Percentiles rank a stretch among this genome's conserved stretches.
Evolutionary conservation across 2,797 vertebrate genomes (phyloP).

Genomic region (Sebastes paucispinis): DNA sequence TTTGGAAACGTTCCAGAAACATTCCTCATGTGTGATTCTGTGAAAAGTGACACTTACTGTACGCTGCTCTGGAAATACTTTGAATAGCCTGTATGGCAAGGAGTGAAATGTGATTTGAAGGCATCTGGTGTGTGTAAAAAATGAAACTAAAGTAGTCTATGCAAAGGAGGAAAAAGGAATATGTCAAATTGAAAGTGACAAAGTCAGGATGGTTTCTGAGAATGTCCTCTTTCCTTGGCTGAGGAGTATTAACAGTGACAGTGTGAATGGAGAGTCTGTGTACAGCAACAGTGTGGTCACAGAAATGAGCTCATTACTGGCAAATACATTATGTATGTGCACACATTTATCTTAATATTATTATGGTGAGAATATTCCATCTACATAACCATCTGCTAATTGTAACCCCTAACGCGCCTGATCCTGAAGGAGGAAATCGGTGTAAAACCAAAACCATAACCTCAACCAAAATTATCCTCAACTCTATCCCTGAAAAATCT

Average conservation of each 20-base stretch:
- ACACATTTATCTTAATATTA: conserved; percentile 37
- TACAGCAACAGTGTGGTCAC: conserved; percentile 54
- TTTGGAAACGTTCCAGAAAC: conserved; percentile 51
- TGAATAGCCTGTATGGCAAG: conserved; percentile 32
- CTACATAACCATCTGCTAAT: conserved; percentile 51
- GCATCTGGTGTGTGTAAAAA: conserved; percentile 55
- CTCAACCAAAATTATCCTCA: conserved; percentile 50
- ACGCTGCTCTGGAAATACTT: conserved; percentile 21
- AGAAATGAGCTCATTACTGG: conserved; percentile 74
- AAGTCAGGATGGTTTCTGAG: conserved; percentile 61
- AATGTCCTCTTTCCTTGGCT: conserved; percentile 43
- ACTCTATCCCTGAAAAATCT: conserved; percentile 31
- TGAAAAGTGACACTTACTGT: conserved; percentile 40
- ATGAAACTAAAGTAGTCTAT: conserved; percentile 37
- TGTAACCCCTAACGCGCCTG: conserved; percentile 32
- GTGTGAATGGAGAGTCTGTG: conserved; percentile 66
- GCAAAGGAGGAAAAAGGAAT: conserved; percentile 44
- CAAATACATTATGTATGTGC: conserved; percentile 58
- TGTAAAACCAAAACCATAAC: conserved; percentile 52
- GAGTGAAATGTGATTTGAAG: conserved; percentile 49
- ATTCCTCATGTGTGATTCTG: conserved; percentile 39
- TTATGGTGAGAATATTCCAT: conserved; percentile 48
- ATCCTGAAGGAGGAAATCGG: conserved; percentile 34
- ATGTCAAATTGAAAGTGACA: conserved; percentile 72
- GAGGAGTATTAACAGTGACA: conserved; percentile 66